Base-by-base conservation (phyloP, 2,888 invertebrate species). In the Macropis europaea region DNA sequence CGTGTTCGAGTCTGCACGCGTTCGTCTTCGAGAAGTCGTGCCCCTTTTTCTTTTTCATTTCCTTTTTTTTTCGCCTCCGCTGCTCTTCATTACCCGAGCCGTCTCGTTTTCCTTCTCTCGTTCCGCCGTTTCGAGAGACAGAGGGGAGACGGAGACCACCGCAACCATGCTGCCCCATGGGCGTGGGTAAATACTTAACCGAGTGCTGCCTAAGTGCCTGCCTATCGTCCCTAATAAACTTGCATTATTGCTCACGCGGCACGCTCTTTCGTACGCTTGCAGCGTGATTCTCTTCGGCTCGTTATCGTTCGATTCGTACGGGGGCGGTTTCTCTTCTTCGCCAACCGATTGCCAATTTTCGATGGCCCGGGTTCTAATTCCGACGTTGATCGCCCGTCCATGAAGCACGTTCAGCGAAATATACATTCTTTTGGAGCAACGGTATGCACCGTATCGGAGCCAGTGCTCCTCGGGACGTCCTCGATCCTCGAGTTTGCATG, bases 151-250 rank as follows among this genome's bases (percentile, higher is more conserved):
- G 26, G 4, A 26, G 42, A 52, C 50, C 59, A 68, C 61, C 61
- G 28, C 54, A 40, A 38, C 43, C 60, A 57, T 60, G 68, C 47
- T 66, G 45, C 61, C 61, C 61, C 60, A 69, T 36, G 48, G 26
- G 38, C 50, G 57, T 67, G 57, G 63, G 57, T 73, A 77, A 66
- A 62, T 73, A 70, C 68, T 64, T 42, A 34, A 24, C 40, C 24
- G 50, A 32, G 50, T 43, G 45, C 30, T 50, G 38, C 34, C 32
- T 15, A 67, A 75, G 72, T 61, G 50, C 13, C 61, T 57, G 53
- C 40, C 34, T 71, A 63, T 64, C 64, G 47, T 63, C 47, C 57
- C 60, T 80, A 76, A 80, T 80, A 80, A 76, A 76, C 62, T 70
- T 52, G 47, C 64, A 71, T 69, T 75, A 72, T 77, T 71, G 57